These are phyloP conservation scores for Apogon talboti DNA, from an alignment of 2,797 vertebrate genomes.

Conservation along the genomic window DNA sequence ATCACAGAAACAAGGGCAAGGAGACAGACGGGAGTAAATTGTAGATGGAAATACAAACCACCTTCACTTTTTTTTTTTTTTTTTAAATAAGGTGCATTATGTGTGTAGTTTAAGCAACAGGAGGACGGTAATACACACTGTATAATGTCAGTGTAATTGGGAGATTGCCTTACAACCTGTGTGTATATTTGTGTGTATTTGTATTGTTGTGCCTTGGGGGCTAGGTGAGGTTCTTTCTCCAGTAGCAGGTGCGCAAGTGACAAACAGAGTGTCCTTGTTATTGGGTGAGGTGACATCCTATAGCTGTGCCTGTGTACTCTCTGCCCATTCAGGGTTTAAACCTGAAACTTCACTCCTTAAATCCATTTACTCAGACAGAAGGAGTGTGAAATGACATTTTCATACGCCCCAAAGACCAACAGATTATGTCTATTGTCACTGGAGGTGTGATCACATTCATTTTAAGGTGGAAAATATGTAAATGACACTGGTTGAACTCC, in stretches of 20 bases:
- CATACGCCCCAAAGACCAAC: neutral
- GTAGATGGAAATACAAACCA: neutral
- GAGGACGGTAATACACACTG: neutral
- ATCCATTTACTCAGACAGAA: neutral
- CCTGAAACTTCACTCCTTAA: constrained; percentile 27
- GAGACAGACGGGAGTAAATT: neutral
- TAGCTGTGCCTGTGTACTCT: neutral
- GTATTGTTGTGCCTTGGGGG: constrained; percentile 48
- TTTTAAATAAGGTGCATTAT: neutral
- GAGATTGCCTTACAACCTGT: constrained; percentile 30
- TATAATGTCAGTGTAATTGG: neutral
- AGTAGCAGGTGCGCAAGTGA: constrained; percentile 51
- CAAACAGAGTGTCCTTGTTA: constrained; percentile 38
- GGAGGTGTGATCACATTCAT: constrained; percentile 26
- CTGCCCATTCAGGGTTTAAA: constrained; percentile 14
- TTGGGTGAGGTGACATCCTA: constrained; percentile 37
- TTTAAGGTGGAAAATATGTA: constrained; percentile 19
- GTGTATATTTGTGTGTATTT: constrained; percentile 17
- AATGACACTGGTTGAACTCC: constrained; percentile 18
- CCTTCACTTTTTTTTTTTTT: too few relatives aligned
- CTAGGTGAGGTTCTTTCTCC: constrained; percentile 50
- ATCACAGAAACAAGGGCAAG: constrained; percentile 4
- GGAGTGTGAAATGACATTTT: constrained; percentile 2
- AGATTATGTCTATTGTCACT: constrained; percentile 19
- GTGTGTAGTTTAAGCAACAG: constrained; percentile 7